phyloP scores from a whole-genome alignment of 2,113 vertebrate genomes.

The Bungarus multicinctus region DNA sequence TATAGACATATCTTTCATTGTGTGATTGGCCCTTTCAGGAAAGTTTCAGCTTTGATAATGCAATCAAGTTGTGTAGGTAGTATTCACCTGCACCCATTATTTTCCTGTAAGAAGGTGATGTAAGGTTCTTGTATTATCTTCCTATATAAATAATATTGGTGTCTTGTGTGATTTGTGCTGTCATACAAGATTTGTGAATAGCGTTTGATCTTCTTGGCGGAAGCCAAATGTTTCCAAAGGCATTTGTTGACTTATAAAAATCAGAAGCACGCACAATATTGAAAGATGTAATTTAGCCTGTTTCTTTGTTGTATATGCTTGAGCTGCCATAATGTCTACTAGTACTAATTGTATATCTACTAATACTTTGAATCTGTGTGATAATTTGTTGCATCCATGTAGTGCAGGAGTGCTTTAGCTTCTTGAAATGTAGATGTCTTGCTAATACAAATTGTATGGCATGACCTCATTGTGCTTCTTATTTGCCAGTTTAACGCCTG shows the following conservation, averaged over 20 bases:
- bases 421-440: slow-evolving; percentile 25
- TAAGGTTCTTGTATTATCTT: slow-evolving; percentile 15
- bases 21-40: not conserved
- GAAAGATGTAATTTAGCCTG: slow-evolving; percentile 35
- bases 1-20: not conserved
- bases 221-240: slow-evolving; percentile 39
- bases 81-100: not conserved
- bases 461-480: not conserved
- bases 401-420: slow-evolving; percentile 19
- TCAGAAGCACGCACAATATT: slow-evolving; percentile 35
- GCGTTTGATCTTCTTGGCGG: slow-evolving; percentile 33
- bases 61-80: not conserved
- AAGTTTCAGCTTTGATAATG: not conserved
- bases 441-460: slow-evolving; percentile 15
- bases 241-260: slow-evolving; percentile 32
- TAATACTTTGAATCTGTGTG: not conserved
- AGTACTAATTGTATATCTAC: slow-evolving; percentile 17
- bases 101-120: not conserved
- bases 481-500: not conserved
- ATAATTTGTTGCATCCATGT: slow-evolving; percentile 19
- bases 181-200: slow-evolving; percentile 46
- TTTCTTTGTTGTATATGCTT: slow-evolving; percentile 37
- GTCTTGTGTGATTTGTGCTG: slow-evolving; percentile 38
- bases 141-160: slow-evolving; percentile 31
- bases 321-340: slow-evolving; percentile 22